Conservation (phyloP, 2,113 vertebrate species). For the Labeo rohita region DNA sequence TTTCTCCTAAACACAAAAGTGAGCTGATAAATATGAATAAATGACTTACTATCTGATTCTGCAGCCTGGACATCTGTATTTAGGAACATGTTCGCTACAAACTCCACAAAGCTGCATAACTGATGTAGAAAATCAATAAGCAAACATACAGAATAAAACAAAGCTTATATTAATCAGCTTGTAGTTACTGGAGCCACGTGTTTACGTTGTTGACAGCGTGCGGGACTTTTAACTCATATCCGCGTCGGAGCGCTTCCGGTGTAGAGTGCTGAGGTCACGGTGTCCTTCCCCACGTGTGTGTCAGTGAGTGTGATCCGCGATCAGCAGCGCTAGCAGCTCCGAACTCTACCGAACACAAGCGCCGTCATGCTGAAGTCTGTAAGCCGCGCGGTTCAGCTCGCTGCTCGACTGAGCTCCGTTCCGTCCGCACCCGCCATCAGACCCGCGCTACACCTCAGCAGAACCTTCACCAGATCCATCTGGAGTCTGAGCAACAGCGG, state of each 20-base stretch:
- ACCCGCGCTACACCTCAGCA: slow-evolving; percentile 60
- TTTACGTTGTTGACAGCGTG: background rate
- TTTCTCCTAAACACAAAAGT: background rate
- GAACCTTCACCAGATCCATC: slow-evolving; percentile 78
- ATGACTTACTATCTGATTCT: slow-evolving; percentile 78
- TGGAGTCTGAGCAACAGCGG: slow-evolving; percentile 75
- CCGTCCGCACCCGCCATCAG: slow-evolving; percentile 59
- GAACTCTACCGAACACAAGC: background rate
- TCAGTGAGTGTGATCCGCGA: slow-evolving; percentile 1
- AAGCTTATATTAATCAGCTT: background rate
- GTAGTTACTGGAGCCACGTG: background rate
- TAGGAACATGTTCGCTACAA: slow-evolving; percentile 70
- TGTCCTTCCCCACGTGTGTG: slow-evolving; percentile 80
- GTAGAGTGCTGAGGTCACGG: slow-evolving; percentile 72
- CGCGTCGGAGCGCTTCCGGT: slow-evolving; percentile 64
- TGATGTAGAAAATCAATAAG: background rate
- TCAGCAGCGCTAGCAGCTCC: background rate
- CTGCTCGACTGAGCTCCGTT: slow-evolving; percentile 65
- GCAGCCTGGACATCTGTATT: slow-evolving; percentile 78
- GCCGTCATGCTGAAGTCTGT: slow-evolving; percentile 74
- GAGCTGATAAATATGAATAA: background rate
- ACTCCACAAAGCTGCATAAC: slow-evolving; percentile 75
- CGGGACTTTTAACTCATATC: background rate
- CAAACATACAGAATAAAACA: background rate
- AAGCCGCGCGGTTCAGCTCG: slow-evolving; percentile 67